Base-by-base conservation (phyloP, 2,888 invertebrate genomes). In the Crossocerus cetratus region DNA sequence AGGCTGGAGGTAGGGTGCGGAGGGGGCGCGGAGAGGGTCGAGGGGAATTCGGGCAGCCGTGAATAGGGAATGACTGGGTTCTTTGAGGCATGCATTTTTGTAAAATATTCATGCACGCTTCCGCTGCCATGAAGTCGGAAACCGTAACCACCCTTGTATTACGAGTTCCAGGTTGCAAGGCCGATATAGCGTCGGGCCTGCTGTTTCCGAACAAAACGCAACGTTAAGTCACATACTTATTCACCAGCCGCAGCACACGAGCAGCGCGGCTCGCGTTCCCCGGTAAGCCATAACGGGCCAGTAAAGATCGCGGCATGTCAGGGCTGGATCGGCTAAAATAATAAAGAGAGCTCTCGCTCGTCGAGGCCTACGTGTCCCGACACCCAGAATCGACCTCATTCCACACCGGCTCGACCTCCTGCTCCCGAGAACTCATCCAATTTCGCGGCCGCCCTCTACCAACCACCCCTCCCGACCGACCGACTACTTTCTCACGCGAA, bases 31-130 rank as follows among this genome's bases (percentile, higher is more conserved):
- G n/a, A 49, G 54, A 56, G 65, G 54, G 59, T 58, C 61, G 42
- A 63, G 49, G 56, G 11, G 44, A 72, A 72, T 69, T 82, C 81
- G 67, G 65, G 77, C 65, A 68, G 72, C 71, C 76, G 69, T 80
- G 78, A 82, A 83, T 77, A 78, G 72, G 74, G 49, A 68, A 77
- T 78, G 80, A 74, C 75, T 76, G 54, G 74, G 62, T 71, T 67
- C 78, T 82, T 71, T 70, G 78, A 74, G 65, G 80, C 74, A 59
- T 72, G 74, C 62, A 80, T 85, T 85, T 81, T 78, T 79, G 60
- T 85, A 75, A 80, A 83, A 84, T 85, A 85, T 84, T 85, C 76
- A 80, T 69, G 65, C 70, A 32, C 32, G 45, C 23, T 54, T 16
- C 66, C 44, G 58, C 22, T 23, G 57, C 56, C 62, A 20, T 16